Base-by-base conservation (phyloP, 2,797 vertebrate species). In the Ficedula albicollis region DNA sequence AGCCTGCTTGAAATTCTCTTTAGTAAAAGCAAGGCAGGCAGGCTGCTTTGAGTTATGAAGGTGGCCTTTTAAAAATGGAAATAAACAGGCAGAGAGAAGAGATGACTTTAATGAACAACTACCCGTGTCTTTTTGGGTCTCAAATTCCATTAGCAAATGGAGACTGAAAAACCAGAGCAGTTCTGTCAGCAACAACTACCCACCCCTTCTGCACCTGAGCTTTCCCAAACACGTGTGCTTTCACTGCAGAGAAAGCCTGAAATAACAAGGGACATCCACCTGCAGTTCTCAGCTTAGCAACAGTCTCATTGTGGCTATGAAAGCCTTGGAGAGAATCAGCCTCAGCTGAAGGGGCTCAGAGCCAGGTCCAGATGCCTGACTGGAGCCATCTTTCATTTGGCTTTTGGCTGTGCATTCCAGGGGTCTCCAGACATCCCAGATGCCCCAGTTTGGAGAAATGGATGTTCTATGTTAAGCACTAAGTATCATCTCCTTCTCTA, bases 41-140 rank as follows among this genome's bases (percentile, higher is more conserved):
- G 67, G n/a, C 77, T 90, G 77, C 74, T 95, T 80, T 96, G 96
- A 95, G 87, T 97, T 96, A 96, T 94, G 96, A 96, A 95, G 75
- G 70, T 94, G 96, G 96, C 96, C 96, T 97, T 97, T 97, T 95
- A 95, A 96, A 96, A 96, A 96, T 95, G 93, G 96, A 97, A 95
- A 96, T 96, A 97, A 95, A 95, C 93, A 95, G 76, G 68, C 54
- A 95, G 87, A 87, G 74, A 39, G 72, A 77, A 77, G 77, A 90
- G 83, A 90, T 79, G 77, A 93, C 80, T 95, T 95, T 90, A 96
- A 94, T 95, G 93, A 95, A 94, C 93, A 95, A 52, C 77, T 86
- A 46, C 43, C 16, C 0, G 1, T 75, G 58, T 90, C 89, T 87
- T 93, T 90, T 88, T 90, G 44, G 56, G 55, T 93, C 85, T 91